Evolutionary conservation across 2,113 vertebrate genomes (phyloP), one percentile per base, ranked within the genome.

Genomic region (Tachysurus vachellii): DNA sequence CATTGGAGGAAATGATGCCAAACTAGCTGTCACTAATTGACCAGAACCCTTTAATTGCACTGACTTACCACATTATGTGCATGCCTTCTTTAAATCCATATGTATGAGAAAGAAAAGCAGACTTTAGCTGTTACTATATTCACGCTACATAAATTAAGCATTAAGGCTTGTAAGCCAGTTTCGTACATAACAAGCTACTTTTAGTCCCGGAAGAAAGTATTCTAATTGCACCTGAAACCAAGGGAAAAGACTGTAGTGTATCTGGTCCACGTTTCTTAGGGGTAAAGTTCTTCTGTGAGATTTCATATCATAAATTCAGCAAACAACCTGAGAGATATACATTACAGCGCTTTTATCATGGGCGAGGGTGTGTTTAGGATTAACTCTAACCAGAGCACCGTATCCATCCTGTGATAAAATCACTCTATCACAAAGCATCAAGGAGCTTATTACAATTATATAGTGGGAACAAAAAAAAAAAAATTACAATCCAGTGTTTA

Each of bases 21-120:
- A 59, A 36, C 54, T 42, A 80, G 17, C 28, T 59, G 28, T 0
- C 4, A 16, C 28, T 80, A 80, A 80, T 80, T 80, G 54, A 23
- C 77, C 77, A 59, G 77, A 80, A 59, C 54, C 28, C 3, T 57
- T 59, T 80, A 80, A 80, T 80, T 59, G 54, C 77, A 36, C 54
- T 80, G 28, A 56, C 6, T 31, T 56, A 26, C 21, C 42, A n/a
- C 71, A 53, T 76, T 59, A 36, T 80, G 50, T 80, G 17, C 28
- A 57, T 12, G 77, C 36, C 50, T 79, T 9, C 14, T 2, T 8
- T 53, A 53, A 77, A 77, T 79, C 50, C 50, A 79, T 79, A 19
- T 80, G 28, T 53, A 79, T 56, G 16, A 79, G 50, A 2, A 79
- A 79, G n/a, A 56, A 79, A 19, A 17, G 14, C n/a, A 56, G 6